Evolutionary conservation across 2,888 invertebrate species (phyloP).

Genomic region (Spialia ferax): DNA sequence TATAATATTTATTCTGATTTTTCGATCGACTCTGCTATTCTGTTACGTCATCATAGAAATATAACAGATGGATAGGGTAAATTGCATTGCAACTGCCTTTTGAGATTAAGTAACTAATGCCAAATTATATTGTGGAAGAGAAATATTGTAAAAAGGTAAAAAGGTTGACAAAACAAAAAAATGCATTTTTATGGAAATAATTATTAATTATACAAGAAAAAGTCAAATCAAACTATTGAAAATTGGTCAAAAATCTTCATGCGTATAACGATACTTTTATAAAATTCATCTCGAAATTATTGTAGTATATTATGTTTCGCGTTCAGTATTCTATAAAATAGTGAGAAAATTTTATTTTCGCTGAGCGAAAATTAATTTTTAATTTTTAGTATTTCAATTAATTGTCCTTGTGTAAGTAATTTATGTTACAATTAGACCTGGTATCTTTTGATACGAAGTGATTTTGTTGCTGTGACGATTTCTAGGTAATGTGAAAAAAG

Average conservation of each 20-base stretch:
- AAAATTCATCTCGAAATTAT: slow-evolving; percentile 41
- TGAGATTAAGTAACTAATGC: not conserved
- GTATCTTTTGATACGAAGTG: slow-evolving; percentile 78
- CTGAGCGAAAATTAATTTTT: slow-evolving; percentile 71
- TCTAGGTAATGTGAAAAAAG: slow-evolving; percentile 50
- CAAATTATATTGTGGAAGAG: not conserved
- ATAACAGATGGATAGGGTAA: not conserved
- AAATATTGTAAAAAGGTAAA: not conserved
- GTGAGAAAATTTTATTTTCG: slow-evolving; percentile 69
- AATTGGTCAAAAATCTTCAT: not conserved
- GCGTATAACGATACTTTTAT: not conserved
- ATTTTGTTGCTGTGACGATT: slow-evolving; percentile 82
- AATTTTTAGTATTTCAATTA: slow-evolving; percentile 57
- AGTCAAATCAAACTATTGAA: not conserved
- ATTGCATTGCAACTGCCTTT: not conserved
- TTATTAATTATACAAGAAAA: too few relatives aligned
- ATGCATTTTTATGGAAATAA: slow-evolving; percentile 1
- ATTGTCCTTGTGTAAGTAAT: slow-evolving; percentile 54
- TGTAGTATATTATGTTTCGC: slow-evolving; percentile 46
- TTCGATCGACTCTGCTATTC: not conserved
- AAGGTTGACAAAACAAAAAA: not conserved
- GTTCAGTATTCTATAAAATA: slow-evolving; percentile 60
- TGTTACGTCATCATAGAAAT: not conserved
- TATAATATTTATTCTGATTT: not conserved
- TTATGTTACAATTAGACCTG: slow-evolving; percentile 58